These are phyloP conservation scores for Ammospiza maritima DNA, from an alignment of 2,797 vertebrate species.

Conservation along the genomic window DNA sequence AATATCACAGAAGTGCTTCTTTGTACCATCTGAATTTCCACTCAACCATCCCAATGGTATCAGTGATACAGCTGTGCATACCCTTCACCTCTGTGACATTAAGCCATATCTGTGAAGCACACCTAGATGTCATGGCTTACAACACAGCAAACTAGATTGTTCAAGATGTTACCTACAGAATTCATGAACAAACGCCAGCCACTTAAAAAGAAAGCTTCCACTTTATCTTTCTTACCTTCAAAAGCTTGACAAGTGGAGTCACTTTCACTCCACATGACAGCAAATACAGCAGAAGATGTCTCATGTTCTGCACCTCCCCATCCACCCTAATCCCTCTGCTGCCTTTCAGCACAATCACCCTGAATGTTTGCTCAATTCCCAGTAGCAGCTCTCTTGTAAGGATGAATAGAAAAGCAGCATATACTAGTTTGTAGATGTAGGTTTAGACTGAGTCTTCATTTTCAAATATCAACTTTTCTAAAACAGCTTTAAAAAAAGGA, in stretches of 20 bases:
- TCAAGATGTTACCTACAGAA: not conserved
- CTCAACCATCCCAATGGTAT: not conserved
- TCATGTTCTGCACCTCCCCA: not conserved
- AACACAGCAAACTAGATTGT: not conserved
- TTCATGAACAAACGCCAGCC: not conserved
- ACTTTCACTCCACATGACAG: not conserved
- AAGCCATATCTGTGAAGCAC: not conserved
- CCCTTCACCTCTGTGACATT: constrained; percentile 33
- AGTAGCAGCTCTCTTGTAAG: not conserved
- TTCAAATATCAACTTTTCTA: not conserved
- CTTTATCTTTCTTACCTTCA: constrained; percentile 57
- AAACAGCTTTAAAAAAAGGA: not conserved
- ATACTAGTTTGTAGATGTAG: constrained; percentile 9
- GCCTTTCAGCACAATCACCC: not conserved
- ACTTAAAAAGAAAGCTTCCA: not conserved
- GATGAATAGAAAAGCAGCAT: constrained; percentile 22
- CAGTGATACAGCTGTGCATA: not conserved
- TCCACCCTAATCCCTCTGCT: not conserved
- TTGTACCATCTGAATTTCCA: not conserved
- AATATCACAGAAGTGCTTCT: constrained; percentile 23
- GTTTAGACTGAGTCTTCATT: not conserved
- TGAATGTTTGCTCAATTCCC: not conserved
- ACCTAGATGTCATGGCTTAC: not conserved
- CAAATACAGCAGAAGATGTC: not conserved
- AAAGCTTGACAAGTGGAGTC: not conserved